A percentile compares a stretch with the other conserved stretches of the same genome.
Conservation (phyloP, 2,797 vertebrate genomes). For the Leptodactylus fallax region DNA sequence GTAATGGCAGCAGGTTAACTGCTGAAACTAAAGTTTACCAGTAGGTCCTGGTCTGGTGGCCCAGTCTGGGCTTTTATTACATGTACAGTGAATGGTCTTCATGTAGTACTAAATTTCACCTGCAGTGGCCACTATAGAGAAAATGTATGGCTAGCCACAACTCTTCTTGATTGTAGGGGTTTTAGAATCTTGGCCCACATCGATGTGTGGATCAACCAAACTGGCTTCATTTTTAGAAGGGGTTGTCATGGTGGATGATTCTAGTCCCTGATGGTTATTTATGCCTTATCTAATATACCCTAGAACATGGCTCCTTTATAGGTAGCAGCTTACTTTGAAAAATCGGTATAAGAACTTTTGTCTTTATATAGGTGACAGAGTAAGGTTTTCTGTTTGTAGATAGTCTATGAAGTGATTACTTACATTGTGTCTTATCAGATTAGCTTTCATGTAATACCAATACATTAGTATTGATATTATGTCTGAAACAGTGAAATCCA, state of each 20-base stretch:
- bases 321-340: neutral
- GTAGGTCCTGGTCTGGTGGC: too few species aligned
- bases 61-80: too few species aligned
- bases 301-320: neutral
- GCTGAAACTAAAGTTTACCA: too few species aligned
- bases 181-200: neutral
- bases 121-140: too few species aligned
- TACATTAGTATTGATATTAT: conserved; percentile 38
- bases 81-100: neutral
- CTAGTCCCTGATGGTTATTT: neutral
- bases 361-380: neutral
- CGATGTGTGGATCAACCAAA: neutral
- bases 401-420: conserved; percentile 4
- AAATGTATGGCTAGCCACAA: too few species aligned
- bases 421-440: conserved; percentile 3
- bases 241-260: neutral
- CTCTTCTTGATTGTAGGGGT: neutral
- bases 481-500: conserved; percentile 35
- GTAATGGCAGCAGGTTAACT: too few species aligned
- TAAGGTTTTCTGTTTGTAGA: neutral
- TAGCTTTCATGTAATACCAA: conserved; percentile 4
- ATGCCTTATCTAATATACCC: neutral
- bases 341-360: neutral
- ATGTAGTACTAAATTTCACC: neutral
- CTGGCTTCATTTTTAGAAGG: neutral